Evolutionary conservation across 1,140 invertebrate species (phyloP), one percentile per base, ranked within the genome.

Genomic region (Euwallacea fornicatus): DNA sequence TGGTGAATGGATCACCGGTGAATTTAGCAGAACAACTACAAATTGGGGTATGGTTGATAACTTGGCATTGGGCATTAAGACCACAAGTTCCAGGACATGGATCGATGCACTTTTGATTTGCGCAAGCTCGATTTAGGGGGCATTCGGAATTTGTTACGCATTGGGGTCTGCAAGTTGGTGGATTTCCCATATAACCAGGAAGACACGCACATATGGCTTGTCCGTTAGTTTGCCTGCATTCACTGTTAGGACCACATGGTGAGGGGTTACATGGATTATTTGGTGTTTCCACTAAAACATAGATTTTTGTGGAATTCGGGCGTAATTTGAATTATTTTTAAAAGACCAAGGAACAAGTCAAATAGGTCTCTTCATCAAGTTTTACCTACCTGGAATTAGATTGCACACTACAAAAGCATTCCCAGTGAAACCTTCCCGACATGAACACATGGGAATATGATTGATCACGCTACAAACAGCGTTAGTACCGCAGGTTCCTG

Each of bases 41-140:
- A 55, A 92, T 88, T 2, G 91, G 91, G 82, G 88, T 91, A 76
- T 94, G 91, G 79, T 89, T 90, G 9, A 90, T 85, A 50, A 91
- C 88, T 81, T 87, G 84, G 79, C 91, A 93, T 68, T 85, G 81
- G 2, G 91, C 86, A 71, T 59, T 69, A 42, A 81, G 41, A 43
- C 79, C 90, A 79, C 91, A 93, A 44, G 89, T 87, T 59, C 88
- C 88, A 10, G 85, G 83, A 78, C 89, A 90, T 33, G 88, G 88
- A 77, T 90, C 86, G 69, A 83, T 83, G 79, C 91, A 93, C 77
- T 88, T 90, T 73, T 87, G 84, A 78, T 89, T 90, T 33, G 89
- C 85, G 78, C 90, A 91, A 16, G 89, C 88, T 75, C 85, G 81
- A 69, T 88, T 84, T 71, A 84, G 85, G 2, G 85, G 60, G 81